Evolutionary conservation across 2,113 vertebrate genomes (phyloP).

Genomic region (Tenebrosternarchus preto): DNA sequence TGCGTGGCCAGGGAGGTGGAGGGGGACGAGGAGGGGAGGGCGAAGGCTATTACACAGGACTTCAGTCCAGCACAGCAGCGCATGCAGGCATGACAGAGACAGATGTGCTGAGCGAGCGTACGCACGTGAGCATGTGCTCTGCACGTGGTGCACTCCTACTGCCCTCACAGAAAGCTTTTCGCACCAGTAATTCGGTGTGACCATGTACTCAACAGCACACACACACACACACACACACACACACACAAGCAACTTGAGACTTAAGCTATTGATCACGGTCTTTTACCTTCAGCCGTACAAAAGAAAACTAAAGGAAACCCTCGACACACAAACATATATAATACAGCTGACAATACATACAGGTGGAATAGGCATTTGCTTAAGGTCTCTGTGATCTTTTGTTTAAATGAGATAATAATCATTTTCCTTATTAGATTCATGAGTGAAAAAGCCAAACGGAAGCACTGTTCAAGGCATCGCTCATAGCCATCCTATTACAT

Average conservation of each 20-base stretch:
- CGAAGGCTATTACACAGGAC: conserved; percentile 22
- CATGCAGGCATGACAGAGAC: conserved; percentile 13
- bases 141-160: neutral
- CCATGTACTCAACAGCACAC: conserved; percentile 2
- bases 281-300: neutral
- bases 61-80: neutral
- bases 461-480: too few relatives aligned
- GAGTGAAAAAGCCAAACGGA: too few relatives aligned
- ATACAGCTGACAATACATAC: neutral
- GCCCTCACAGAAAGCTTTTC: conserved; percentile 33
- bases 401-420: too few relatives aligned
- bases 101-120: neutral
- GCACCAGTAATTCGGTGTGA: conserved; percentile 49
- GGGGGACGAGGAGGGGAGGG: neutral
- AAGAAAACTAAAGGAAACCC: neutral
- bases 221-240: neutral
- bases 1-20: neutral
- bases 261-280: neutral
- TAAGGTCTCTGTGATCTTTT: neutral
- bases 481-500: too few relatives aligned
- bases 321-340: neutral
- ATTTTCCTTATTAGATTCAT: too few relatives aligned
- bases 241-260: neutral
- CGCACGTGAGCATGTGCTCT: neutral
- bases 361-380: neutral